These are phyloP conservation scores for Gyps fulvus DNA, from an alignment of 2,113 vertebrate genomes.

Conservation along the genomic window DNA sequence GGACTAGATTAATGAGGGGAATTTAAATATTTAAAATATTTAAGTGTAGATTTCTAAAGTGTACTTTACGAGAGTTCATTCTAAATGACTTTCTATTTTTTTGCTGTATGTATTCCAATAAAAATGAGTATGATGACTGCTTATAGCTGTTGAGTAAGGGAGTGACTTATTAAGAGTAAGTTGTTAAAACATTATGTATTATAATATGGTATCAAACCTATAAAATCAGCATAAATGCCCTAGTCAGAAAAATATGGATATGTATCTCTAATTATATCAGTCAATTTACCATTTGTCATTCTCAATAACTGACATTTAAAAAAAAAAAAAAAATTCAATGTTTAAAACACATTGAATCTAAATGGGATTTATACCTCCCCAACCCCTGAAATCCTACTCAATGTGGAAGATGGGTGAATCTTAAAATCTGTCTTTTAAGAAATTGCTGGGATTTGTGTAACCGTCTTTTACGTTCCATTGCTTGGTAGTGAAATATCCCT, in stretches of 20 bases:
- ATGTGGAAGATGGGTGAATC: background rate
- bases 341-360: background rate
- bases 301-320: background rate
- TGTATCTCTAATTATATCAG: background rate
- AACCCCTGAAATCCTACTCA: background rate
- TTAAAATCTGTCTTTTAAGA: background rate
- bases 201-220: background rate
- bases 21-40: background rate
- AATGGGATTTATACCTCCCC: background rate
- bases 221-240: background rate
- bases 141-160: background rate
- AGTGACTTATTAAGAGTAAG: background rate
- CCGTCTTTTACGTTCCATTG: background rate
- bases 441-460: background rate
- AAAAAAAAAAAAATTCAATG: background rate
- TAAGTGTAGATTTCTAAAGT: background rate
- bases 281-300: background rate
- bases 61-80: background rate
- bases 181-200: background rate
- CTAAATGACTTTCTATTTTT: background rate
- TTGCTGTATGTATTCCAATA: background rate
- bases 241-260: background rate
- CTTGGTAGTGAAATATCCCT: background rate
- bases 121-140: background rate
- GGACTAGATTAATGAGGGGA: background rate